Evolutionary conservation across 2,888 invertebrate genomes (phyloP).

Genomic region (Acleris literana): DNA sequence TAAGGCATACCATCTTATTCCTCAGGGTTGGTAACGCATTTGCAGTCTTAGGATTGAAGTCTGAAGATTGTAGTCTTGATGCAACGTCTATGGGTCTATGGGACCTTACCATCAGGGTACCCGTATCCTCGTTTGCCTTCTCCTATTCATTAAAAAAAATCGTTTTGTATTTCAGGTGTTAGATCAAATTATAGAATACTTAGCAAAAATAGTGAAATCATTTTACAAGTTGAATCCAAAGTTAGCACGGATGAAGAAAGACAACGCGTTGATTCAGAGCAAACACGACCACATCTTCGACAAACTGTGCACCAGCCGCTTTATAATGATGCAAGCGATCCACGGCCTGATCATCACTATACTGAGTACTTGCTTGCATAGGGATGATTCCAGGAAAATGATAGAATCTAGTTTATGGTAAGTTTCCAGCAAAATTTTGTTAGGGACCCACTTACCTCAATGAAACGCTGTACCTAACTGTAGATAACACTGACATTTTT

Average conservation of each 20-base stretch:
- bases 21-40: no score
- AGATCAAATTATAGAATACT: constrained; percentile 81
- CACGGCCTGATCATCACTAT: constrained; percentile 81
- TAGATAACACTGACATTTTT: no score
- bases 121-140: no score
- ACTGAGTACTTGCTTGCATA: constrained; percentile 78
- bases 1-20: no score
- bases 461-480: neutral
- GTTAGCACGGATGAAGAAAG: constrained; percentile 73
- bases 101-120: no score
- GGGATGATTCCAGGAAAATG: constrained; percentile 83
- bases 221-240: constrained; percentile 81
- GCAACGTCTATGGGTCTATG: no score
- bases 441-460: neutral
- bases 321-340: constrained; percentile 82
- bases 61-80: no score
- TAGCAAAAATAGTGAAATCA: constrained; percentile 78
- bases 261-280: constrained; percentile 64
- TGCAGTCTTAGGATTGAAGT: no score
- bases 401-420: constrained; percentile 83
- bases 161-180: constrained; percentile 74
- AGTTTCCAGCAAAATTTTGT: constrained; percentile 36
- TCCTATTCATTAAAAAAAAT: no score
- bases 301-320: constrained; percentile 78
- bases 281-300: constrained; percentile 81